Evolutionary conservation across 2,888 invertebrate genomes (phyloP).

Genomic region (Baccha elongata): DNA sequence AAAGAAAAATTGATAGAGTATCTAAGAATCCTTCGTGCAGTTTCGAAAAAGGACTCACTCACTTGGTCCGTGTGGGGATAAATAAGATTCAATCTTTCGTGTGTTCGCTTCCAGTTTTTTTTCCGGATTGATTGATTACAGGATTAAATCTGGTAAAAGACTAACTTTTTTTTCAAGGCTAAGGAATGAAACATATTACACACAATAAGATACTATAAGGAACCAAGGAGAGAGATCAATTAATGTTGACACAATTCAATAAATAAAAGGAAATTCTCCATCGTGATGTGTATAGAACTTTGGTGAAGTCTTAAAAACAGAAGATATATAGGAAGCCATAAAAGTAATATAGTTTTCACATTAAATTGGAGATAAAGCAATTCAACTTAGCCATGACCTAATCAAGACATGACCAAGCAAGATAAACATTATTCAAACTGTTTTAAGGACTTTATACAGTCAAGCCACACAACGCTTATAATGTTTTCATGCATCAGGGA

Average conservation of each 20-base stretch:
- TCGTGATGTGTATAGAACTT: slow-evolving; percentile 11
- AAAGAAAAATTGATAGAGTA: slow-evolving; percentile 60
- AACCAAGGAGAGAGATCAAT: slow-evolving; percentile 61
- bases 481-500: too few relatives aligned
- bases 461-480: too few relatives aligned
- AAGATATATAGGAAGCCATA: slow-evolving; percentile 20
- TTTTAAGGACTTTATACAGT: background rate
- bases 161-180: slow-evolving; percentile 28
- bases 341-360: slow-evolving; percentile 42
- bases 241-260: slow-evolving; percentile 71
- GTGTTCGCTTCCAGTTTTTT: slow-evolving; percentile 34
- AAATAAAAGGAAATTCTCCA: slow-evolving; percentile 54
- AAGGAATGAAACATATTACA: background rate
- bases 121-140: slow-evolving; percentile 69
- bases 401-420: background rate
- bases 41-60: slow-evolving; percentile 27
- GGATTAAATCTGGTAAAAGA: slow-evolving; percentile 63
- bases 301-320: slow-evolving; percentile 23
- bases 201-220: background rate
- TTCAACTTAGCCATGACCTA: slow-evolving; percentile 27
- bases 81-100: slow-evolving; percentile 68
- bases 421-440: background rate
- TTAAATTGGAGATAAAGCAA: slow-evolving; percentile 26
- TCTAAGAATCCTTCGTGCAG: slow-evolving; percentile 44
- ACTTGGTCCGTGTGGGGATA: slow-evolving; percentile 35